phyloP scores from a whole-genome alignment of 2,113 vertebrate species.

The Trichomycterus rosablanca region DNA sequence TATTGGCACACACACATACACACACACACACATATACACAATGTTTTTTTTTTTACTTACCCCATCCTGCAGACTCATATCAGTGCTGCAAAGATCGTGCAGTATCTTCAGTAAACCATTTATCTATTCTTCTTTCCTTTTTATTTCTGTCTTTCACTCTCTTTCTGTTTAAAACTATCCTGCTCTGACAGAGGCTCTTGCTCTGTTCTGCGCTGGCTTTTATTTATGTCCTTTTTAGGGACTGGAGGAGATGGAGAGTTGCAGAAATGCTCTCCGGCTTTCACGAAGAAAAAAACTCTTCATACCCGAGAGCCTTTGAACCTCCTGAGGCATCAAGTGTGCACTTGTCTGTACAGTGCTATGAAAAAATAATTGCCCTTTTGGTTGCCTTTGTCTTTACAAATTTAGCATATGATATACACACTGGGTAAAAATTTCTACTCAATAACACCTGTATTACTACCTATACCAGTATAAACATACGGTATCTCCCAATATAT shows the following conservation, averaged over 20 bases:
- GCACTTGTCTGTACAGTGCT: neutral
- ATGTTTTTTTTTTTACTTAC: slow-evolving; percentile 8
- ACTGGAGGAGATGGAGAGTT: slow-evolving; percentile 31
- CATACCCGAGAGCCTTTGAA: slow-evolving; percentile 8
- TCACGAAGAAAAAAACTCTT: slow-evolving; percentile 25
- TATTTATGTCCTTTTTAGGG: slow-evolving; percentile 49
- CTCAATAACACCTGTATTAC: no score
- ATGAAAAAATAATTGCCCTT: no score
- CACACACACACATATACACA: slow-evolving; percentile 2
- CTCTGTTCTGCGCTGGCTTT: slow-evolving; percentile 30
- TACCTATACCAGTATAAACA: no score
- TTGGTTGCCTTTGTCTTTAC: no score
- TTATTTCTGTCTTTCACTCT: slow-evolving; percentile 15
- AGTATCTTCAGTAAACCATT: slow-evolving; percentile 13
- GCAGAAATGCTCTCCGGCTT: slow-evolving; percentile 15
- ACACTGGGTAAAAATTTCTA: no score
- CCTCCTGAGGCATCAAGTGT: slow-evolving; percentile 10
- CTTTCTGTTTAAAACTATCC: slow-evolving; percentile 24
- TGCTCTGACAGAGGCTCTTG: slow-evolving; percentile 27
- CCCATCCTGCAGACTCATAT: slow-evolving; percentile 36
- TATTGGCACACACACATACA: neutral
- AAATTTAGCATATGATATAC: no score
- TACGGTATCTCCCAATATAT: no score
- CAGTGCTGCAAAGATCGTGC: slow-evolving; percentile 4
- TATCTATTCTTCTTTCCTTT: neutral